phyloP scores from a whole-genome alignment of 2,888 invertebrate species.

The Scaptomyza parva region DNA sequence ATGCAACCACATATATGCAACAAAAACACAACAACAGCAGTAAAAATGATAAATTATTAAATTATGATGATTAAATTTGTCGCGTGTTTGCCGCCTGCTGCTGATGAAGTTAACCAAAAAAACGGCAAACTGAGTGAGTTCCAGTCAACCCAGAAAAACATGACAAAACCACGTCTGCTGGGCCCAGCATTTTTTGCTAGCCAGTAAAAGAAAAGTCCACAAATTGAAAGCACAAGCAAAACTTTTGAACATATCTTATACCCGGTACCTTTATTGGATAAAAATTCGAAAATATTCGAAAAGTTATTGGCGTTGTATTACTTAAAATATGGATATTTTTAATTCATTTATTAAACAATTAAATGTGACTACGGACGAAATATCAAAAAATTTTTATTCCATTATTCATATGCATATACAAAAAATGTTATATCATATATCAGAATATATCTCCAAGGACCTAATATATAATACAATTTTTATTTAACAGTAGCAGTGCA shows the following conservation, averaged over 20 bases:
- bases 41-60: conserved; percentile 47
- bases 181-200: conserved; percentile 71
- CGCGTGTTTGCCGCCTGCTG: conserved; percentile 80
- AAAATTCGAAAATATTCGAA: too few relatives aligned
- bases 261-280: conserved; percentile 4
- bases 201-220: conserved; percentile 30
- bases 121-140: conserved; percentile 25
- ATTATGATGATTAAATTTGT: too few relatives aligned
- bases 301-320: too few relatives aligned
- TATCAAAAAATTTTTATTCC: too few relatives aligned
- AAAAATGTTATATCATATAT: too few relatives aligned
- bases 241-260: not conserved
- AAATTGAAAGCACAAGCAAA: not conserved
- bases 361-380: too few relatives aligned
- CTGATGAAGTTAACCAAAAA: conserved; percentile 52
- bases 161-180: conserved; percentile 18
- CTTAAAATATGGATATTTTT: too few relatives aligned
- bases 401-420: too few relatives aligned
- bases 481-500: too few relatives aligned
- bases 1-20: conserved; percentile 48
- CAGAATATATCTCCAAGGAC: too few relatives aligned
- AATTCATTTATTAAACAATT: too few relatives aligned
- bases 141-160: conserved; percentile 45
- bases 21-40: conserved; percentile 12
- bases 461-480: too few relatives aligned